These are phyloP conservation scores for Drosophila neonasuta DNA, from an alignment of 2,888 invertebrate genomes.

Conservation along the genomic window DNA sequence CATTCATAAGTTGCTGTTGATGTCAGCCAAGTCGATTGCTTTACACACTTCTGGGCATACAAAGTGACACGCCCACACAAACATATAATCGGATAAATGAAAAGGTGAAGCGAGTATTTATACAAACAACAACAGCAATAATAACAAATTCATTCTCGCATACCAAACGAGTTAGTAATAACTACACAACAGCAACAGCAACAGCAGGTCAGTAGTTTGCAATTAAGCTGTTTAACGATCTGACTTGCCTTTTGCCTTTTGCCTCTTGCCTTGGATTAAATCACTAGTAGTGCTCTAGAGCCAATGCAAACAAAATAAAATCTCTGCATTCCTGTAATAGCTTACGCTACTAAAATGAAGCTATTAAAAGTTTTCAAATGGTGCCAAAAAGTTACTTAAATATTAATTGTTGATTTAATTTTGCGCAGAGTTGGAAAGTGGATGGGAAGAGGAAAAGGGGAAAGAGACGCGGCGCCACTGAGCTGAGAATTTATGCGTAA, in stretches of 20 bases:
- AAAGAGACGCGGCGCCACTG: slow-evolving; percentile 1
- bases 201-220: slow-evolving; percentile 1
- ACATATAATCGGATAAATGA: slow-evolving; percentile 29
- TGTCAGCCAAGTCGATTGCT: slow-evolving; percentile 23
- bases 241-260: not conserved
- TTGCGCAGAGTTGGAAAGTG: not conserved
- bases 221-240: slow-evolving; percentile 11
- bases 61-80: slow-evolving; percentile 56
- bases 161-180: slow-evolving; percentile 65
- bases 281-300: not conserved
- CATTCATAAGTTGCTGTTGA: slow-evolving; percentile 8
- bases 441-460: not conserved
- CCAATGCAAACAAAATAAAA: not conserved
- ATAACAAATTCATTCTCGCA: slow-evolving; percentile 52
- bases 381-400: slow-evolving; percentile 51
- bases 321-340: not conserved
- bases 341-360: not conserved
- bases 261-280: not conserved
- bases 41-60: slow-evolving; percentile 13
- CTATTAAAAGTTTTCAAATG: slow-evolving; percentile 6
- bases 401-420: slow-evolving; percentile 45
- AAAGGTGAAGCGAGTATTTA: slow-evolving; percentile 40
- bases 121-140: slow-evolving; percentile 16
- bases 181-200: slow-evolving; percentile 24
- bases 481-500: slow-evolving; percentile 31